Percentiles rank a stretch among this genome's conserved stretches.
These are phyloP conservation scores for Lasioglossum villosulum DNA, from an alignment of 2,888 invertebrate species.

Conservation along the genomic window DNA sequence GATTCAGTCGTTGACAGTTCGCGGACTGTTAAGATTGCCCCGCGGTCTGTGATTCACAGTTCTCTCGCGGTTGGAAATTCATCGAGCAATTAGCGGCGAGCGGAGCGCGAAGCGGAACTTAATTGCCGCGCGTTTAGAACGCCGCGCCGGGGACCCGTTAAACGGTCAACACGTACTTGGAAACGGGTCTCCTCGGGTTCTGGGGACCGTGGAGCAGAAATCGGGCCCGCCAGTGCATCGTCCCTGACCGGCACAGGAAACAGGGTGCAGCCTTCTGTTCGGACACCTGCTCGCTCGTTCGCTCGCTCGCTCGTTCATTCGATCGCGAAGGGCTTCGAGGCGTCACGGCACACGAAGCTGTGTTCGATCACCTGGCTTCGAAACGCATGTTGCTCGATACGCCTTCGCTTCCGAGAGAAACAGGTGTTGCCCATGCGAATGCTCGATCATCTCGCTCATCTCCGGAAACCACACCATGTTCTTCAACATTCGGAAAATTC, in stretches of 20 bases:
- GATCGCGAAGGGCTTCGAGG: slow-evolving; percentile 16
- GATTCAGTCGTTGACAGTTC: background rate
- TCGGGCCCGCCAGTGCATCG: background rate
- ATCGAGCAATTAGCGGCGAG: slow-evolving; percentile 73
- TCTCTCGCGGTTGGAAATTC: slow-evolving; percentile 57
- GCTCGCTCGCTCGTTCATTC: slow-evolving; percentile 12
- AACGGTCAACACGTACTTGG: slow-evolving; percentile 32
- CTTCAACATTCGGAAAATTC: background rate
- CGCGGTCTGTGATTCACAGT: background rate
- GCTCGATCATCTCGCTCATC: background rate
- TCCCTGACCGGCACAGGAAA: slow-evolving; percentile 26
- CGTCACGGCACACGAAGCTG: background rate
- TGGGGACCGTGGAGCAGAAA: background rate
- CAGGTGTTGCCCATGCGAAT: background rate
- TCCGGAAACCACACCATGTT: no score
- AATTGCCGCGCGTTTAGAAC: slow-evolving; percentile 68
- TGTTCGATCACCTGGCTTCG: slow-evolving; percentile 14
- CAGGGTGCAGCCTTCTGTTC: slow-evolving; percentile 32
- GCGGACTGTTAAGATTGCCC: slow-evolving; percentile 1
- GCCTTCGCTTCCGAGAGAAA: background rate
- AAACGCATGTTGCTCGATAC: background rate
- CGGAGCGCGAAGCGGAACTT: slow-evolving; percentile 78
- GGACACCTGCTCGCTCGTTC: slow-evolving; percentile 31
- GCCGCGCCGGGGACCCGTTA: slow-evolving; percentile 38
- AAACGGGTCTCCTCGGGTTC: slow-evolving; percentile 26